These are phyloP conservation scores for Apostichopus parvimensis DNA, from an alignment of 35 echinoderm and acorn worm species.

Conservation along the genomic window DNA sequence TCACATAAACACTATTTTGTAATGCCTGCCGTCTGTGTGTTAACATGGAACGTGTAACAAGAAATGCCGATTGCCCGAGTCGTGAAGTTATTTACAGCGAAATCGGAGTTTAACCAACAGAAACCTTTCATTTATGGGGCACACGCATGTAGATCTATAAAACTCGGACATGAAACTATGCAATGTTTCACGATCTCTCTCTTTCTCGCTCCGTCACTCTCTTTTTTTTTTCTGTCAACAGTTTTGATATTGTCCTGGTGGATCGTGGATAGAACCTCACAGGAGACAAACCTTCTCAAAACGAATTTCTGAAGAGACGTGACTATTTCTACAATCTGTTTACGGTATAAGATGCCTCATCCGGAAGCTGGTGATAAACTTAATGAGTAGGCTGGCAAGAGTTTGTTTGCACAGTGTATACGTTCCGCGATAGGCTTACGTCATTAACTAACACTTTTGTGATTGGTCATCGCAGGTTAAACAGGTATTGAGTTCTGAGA, in stretches of 20 bases:
- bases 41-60: no score
- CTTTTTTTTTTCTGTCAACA: no score
- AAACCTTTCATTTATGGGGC: no score
- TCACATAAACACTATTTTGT: not conserved
- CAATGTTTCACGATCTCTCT: no score
- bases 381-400: not conserved
- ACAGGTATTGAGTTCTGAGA: not conserved
- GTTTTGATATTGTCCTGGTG: not conserved
- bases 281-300: not conserved
- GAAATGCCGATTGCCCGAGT: no score
- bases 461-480: slow-evolving; percentile 4
- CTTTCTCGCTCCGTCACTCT: no score
- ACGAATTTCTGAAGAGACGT: not conserved
- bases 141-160: no score
- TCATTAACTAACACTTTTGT: slow-evolving; percentile 35
- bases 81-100: no score
- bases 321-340: not conserved
- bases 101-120: no score
- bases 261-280: not conserved
- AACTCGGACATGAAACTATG: no score
- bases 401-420: not conserved
- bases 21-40: no score
- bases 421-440: not conserved
- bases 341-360: not conserved
- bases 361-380: not conserved